Evolutionary conservation across 1,140 invertebrate species (phyloP), one percentile per base, ranked within the genome.

Genomic region (Fopius arisanus): DNA sequence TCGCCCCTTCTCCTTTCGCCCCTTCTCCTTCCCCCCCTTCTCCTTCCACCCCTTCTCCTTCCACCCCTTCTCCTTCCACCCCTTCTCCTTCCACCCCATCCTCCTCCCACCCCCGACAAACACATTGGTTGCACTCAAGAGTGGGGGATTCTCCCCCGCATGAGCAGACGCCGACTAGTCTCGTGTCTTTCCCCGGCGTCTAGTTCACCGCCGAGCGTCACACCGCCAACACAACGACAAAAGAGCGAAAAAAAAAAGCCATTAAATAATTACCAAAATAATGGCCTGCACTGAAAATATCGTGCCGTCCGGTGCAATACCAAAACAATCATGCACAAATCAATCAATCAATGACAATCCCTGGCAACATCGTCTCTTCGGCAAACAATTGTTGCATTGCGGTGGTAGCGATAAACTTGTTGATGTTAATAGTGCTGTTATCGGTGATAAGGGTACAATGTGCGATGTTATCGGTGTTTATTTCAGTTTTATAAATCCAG

Each of bases 391-490:
- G 37, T 70, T 82, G 28, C 82, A 79, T 29, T 88, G 87, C 75
- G 78, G 68, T n/a, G 79, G 82, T 63, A 41, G 63, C 28, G 51
- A 26, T 2, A 81, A 78, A 74, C 41, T 75, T 26, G 54, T 73
- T 67, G 83, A 83, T n/a, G 77, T 80, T 6, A 75, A 72, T 67
- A 78, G 68, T 29, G 73, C 74, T n/a, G 75, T 86, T 10, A 74
- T 78, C 16, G 83, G 81, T 12, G 75, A 79, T 19, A 79, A 77
- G 12, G 69, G 62, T 69, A 86, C 89, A 14, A 87, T 90, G 54
- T 92, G 91, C 87, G 91, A 91, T n/a, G 86, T 91, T 72, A 91
- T 93, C 68, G 92, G 92, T 77, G 88, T 93, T 72, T 93, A 93
- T 83, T 93, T 92, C 83, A 92, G 92, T 41, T 93, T 93, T 78